Evolutionary conservation across 1,140 invertebrate species (phyloP), one percentile per base, ranked within the genome.

Genomic region (Aphelenchoides besseyi): DNA sequence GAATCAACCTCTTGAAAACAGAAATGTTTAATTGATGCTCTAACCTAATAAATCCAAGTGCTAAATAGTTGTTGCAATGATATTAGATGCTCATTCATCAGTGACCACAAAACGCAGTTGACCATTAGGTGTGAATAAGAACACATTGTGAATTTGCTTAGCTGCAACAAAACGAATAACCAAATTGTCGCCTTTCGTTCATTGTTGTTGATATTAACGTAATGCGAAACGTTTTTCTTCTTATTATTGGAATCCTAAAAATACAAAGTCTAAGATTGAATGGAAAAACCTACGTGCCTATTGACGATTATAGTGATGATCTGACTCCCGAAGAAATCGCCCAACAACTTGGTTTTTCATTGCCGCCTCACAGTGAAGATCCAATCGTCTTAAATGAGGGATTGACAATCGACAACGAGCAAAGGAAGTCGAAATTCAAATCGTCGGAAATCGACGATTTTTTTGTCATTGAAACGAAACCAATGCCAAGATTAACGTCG

Each of bases 271-370:
- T 59, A 23, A 5, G 55, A 5, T 59, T 59, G 5, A 59, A 59
- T 8, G 18, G 55, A 5, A 28, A 59, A 28, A 59, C 5, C 26
- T 59, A 8, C 18, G 18, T 59, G 26, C 55, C 55, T 8, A 18
- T 59, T 33, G 55, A 59, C 18, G 55, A 59, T 23, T 59, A 59
- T 33, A 5, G 5, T 5, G 32, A 59, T 23, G 55, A 18, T 28
- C 55, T 59, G 12, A 59, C 55, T 8, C 55, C 55, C 18, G 55
- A 59, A 23, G 23, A 59, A 23, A 59, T 59, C 55, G 5, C 55
- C 55, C 5, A 5, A 5, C 55, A 59, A 23, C 18, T 59, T 8
- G 55, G 55, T 23, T 8, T 59, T 33, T 16, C 26, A 33, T 23
- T 48, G 41, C 41, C 41, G 41, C 41, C 41, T 23, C 41, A n/a